These are phyloP conservation scores for Mantis religiosa DNA, from an alignment of 2,888 invertebrate species.

Conservation along the genomic window DNA sequence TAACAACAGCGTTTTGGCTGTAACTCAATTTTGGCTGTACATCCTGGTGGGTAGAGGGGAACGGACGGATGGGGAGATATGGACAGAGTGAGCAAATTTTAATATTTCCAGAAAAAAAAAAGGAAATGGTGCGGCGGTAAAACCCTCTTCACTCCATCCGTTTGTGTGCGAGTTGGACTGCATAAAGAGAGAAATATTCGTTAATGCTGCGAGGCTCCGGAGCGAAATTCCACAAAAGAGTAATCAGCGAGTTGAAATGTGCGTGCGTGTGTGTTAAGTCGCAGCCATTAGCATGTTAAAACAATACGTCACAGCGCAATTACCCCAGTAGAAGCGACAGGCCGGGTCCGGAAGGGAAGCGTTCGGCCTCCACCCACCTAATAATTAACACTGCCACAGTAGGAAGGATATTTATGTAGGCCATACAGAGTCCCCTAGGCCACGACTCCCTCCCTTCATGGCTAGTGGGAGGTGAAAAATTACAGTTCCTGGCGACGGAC, in stretches of 20 bases:
- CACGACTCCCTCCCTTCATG: not conserved
- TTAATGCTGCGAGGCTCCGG: not conserved
- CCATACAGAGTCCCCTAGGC: not conserved
- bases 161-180: not conserved
- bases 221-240: constrained; percentile 8
- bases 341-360: not conserved
- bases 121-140: not conserved
- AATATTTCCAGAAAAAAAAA: not conserved
- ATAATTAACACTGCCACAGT: constrained; percentile 27
- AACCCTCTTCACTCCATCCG: not conserved
- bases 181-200: not conserved
- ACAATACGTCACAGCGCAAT: constrained; percentile 27
- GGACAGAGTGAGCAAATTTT: not conserved
- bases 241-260: not conserved
- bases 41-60: not conserved
- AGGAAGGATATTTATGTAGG: constrained; percentile 23
- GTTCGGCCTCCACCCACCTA: constrained; percentile 3
- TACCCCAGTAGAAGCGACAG: constrained; percentile 10
- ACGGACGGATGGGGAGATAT: not conserved
- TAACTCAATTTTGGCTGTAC: not conserved
- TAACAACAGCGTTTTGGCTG: not conserved
- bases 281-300: constrained; percentile 27
- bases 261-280: constrained; percentile 10
- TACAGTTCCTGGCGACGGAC: not conserved
- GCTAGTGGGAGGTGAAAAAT: constrained; percentile 3